phyloP scores from a whole-genome alignment of 2,888 invertebrate genomes.

The Monochamus alternatus region DNA sequence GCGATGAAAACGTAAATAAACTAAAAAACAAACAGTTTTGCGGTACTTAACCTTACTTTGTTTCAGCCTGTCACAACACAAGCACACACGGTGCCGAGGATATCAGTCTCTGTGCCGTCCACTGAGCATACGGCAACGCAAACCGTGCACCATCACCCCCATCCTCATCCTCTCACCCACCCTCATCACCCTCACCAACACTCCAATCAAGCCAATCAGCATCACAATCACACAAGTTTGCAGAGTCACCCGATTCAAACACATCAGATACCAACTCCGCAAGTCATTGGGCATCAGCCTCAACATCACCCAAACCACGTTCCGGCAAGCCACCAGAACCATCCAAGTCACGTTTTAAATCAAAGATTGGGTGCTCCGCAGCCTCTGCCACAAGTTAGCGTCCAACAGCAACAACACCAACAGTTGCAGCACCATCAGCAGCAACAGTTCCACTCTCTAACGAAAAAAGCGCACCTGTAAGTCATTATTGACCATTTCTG shows the following conservation, averaged over 20 bases:
- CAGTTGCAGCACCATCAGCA: conserved; percentile 48
- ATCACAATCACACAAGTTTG: conserved; percentile 42
- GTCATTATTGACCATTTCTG: conserved; percentile 44
- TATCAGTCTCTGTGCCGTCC: conserved; percentile 46
- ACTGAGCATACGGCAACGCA: conserved; percentile 43
- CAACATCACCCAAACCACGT: conserved; percentile 48
- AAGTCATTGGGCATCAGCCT: conserved; percentile 41
- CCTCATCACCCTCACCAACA: conserved; percentile 25
- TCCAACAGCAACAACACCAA: conserved; percentile 40
- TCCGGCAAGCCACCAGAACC: conserved; percentile 49
- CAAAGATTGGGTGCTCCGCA: conserved; percentile 55
- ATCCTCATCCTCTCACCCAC: conserved; percentile 26
- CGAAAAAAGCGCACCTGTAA: conserved; percentile 69
- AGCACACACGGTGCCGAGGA: conserved; percentile 52
- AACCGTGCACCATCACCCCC: conserved; percentile 37
- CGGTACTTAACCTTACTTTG: conserved; percentile 34
- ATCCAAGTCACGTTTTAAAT: conserved; percentile 37
- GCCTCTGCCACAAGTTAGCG: conserved; percentile 46
- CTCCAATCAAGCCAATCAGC: conserved; percentile 38
- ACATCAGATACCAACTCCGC: conserved; percentile 51
- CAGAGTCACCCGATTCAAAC: conserved; percentile 53
- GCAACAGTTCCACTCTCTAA: conserved; percentile 59
- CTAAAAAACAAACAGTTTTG: background rate
- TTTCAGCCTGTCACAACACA: conserved; percentile 56
- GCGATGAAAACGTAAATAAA: conserved; percentile 23